phyloP scores from a whole-genome alignment of 2,888 invertebrate species.

The Lymantria dispar region DNA sequence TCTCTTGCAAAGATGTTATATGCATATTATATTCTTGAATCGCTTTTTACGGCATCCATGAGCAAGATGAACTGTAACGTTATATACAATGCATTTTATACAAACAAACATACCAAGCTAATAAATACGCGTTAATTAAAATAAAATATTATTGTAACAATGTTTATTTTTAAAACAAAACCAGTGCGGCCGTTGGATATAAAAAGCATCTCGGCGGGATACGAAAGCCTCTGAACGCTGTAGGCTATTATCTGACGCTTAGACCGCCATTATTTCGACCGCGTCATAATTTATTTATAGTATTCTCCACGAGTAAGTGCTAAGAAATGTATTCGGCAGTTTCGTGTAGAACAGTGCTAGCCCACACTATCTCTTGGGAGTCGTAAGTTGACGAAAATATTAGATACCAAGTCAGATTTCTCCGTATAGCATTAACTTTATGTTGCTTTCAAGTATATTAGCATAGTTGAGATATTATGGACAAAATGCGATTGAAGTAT shows the following conservation, averaged over 20 bases:
- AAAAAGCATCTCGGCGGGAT: neutral
- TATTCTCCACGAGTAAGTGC: constrained; percentile 6
- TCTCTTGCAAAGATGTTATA: too few species aligned
- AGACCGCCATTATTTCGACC: constrained; percentile 3
- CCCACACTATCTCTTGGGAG: neutral
- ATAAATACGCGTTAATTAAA: too few species aligned
- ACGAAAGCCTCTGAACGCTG: neutral
- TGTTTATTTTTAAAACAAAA: too few species aligned
- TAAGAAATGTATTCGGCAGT: constrained; percentile 6
- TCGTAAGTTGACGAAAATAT: neutral
- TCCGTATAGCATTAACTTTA: neutral
- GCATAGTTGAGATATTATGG: neutral
- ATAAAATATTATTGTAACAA: too few species aligned
- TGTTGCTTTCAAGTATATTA: neutral
- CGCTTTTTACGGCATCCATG: too few species aligned
- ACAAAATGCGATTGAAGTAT: neutral
- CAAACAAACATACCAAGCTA: too few species aligned
- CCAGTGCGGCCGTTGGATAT: neutral
- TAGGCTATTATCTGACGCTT: neutral
- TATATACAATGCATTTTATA: too few species aligned
- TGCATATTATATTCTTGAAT: too few species aligned
- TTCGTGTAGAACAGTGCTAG: neutral
- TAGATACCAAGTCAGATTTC: neutral
- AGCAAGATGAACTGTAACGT: too few species aligned
- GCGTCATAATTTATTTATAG: constrained; percentile 6